Evolutionary conservation across 2,113 vertebrate genomes (phyloP), one percentile per base, ranked within the genome.

Genomic region (Xyrauchen texanus): DNA sequence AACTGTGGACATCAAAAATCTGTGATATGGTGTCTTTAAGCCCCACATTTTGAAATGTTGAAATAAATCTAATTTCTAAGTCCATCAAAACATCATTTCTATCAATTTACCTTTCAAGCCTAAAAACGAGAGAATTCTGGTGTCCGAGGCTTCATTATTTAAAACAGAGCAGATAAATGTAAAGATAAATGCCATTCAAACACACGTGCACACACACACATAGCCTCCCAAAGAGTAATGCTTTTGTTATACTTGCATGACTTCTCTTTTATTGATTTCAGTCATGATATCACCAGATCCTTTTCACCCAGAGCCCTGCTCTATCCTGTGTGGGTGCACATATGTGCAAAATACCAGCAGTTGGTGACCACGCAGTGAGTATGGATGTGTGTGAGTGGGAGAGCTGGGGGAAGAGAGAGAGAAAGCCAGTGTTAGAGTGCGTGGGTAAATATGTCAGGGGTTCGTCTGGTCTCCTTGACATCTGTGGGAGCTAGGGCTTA

Each of bases 181-280:
- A 76, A 76, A 76, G 73, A 52, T 52, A 65, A 76, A 61, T 65
- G 73, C 61, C 65, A 60, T 76, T 34, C 21, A 34, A 34, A 34
- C 21, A 34, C 21, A 34, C 58, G 46, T 81, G 67, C 63, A 75
- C 79, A 84, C n/a, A 74, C 79, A 65, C 81, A 88, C 80, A 82
- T 76, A 82, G 77, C 70, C 85, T 83, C 84, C 80, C 66, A 83
- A 88, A 88, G 85, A 90, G 88, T 87, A 89, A 91, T 88, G 87
- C 91, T 91, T 90, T 80, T 89, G 88, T 92, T 91, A 88, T 89
- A 91, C 87, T 91, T 89, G 88, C 90, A 90, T 92, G 88, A 87
- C 86, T 91, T 90, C 88, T 90, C 86, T 86, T 92, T 87, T 92
- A 93, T 93, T 92, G 93, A 93, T 92, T 90, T 84, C 81, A 75